Base-by-base conservation (phyloP, 2,888 invertebrate genomes). In the Diarsia brunnea region DNA sequence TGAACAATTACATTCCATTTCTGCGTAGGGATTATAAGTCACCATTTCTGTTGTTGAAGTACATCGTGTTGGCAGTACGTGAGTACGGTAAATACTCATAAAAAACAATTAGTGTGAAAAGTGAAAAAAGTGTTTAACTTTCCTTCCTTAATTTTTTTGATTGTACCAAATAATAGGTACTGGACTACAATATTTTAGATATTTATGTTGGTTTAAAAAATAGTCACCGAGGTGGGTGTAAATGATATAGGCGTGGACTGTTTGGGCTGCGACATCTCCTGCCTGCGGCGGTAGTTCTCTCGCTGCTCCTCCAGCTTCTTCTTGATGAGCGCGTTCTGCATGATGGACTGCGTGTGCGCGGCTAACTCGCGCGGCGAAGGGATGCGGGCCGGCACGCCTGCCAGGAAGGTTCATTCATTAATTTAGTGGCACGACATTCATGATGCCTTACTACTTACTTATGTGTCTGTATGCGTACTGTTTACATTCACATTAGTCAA, bases 271-370 rank as follows among this genome's bases (percentile, higher is more conserved):
- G 89, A 89, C 86, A 92, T 86, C 93, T 98, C 98, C 94, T 98
- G 98, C 79, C 98, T 97, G 89, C 98, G 98, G 80, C 98, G 97
- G 94, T 97, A 98, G 93, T 98, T 98, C 94, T 98, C 98, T 73
- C 98, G 97, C 93, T 98, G 98, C 89, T 98, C 98, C 93, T 98
- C 98, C 75, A 99, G 96, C 94, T 98, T 98, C 96, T 98, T 98
- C 96, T 98, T 98, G 89, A 98, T 98, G 88, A 98, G 97, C 24
- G 98, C 98, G 89, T 97, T 97, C 95, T 98, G 98, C 97, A 98
- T 98, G 88, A 99, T 98, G 88, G 97, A 97, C 95, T 99, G 98
- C 55, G 98, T 98, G 94, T 98, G 98, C 82, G 97, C 98, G 77
- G 98, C 98, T 81, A 99, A 95, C 93, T 99, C 98, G 88, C 98